Evolutionary conservation across 2,888 invertebrate species (phyloP).

Genomic region (Theristus sp.): DNA sequence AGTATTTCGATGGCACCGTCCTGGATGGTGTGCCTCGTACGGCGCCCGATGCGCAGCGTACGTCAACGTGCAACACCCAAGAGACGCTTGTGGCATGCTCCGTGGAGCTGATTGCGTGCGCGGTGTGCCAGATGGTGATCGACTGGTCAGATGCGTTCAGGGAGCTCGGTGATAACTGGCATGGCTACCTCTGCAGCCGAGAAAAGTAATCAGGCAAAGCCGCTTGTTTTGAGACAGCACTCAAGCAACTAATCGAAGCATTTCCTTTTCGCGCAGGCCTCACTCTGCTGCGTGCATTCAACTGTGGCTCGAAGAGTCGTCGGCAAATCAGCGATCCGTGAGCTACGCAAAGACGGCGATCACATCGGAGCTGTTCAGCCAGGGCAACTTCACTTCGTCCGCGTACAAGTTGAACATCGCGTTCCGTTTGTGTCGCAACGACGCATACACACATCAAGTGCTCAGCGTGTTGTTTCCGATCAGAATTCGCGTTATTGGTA

Average conservation of each 20-base stretch:
- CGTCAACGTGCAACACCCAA: no score
- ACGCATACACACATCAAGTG: background rate
- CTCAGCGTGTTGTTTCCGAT: slow-evolving; percentile 11
- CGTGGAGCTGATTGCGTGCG: slow-evolving; percentile 2
- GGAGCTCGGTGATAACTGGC: background rate
- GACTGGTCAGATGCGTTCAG: background rate
- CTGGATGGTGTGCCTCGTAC: background rate
- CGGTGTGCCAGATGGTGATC: background rate
- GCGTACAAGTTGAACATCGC: background rate
- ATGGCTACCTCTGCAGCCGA: background rate
- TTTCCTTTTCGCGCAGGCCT: no score
- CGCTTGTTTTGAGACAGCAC: no score
- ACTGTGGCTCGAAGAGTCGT: background rate
- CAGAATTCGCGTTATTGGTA: slow-evolving; percentile 6
- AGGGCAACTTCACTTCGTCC: background rate
- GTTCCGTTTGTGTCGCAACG: background rate
- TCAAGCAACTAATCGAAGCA: no score
- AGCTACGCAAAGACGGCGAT: background rate
- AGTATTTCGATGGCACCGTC: background rate
- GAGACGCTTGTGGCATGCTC: background rate
- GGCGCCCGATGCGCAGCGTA: background rate
- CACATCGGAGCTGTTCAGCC: background rate
- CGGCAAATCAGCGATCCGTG: background rate
- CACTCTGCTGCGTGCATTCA: background rate
- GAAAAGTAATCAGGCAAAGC: no score